Conservation (phyloP, 2,888 invertebrate species). For the Rotaria magnacalcarata region DNA sequence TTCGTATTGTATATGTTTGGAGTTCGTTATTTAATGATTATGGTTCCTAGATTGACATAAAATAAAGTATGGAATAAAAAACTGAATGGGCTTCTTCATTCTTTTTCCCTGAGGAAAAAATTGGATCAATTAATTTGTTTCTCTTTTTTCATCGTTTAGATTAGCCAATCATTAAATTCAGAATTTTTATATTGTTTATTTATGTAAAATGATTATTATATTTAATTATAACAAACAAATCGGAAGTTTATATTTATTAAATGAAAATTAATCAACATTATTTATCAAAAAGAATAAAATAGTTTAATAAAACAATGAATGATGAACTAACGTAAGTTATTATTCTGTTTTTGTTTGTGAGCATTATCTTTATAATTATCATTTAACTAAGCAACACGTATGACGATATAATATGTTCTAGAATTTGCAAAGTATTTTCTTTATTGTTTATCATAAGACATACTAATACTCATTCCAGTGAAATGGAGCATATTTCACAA, state of each 20-base stretch:
- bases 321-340: conserved; percentile 5
- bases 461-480: too few relatives aligned
- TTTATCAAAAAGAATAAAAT: too few relatives aligned
- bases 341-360: neutral
- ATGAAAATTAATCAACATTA: neutral
- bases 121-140: neutral
- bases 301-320: neutral
- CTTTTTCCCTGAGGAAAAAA: neutral
- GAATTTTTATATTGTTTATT: conserved; percentile 1
- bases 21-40: neutral
- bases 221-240: neutral
- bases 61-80: neutral
- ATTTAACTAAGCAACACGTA: too few relatives aligned
- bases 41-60: neutral
- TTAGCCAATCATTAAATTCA: neutral
- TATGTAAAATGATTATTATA: neutral
- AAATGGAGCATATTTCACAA: too few relatives aligned
- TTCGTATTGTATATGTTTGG: neutral
- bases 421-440: too few relatives aligned
- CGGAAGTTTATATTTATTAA: neutral
- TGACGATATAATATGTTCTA: too few relatives aligned
- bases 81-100: neutral
- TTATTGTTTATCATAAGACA: too few relatives aligned
- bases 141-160: neutral
- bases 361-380: too few relatives aligned